These are phyloP conservation scores for Candidula unifasciata DNA, from an alignment of 2,888 invertebrate genomes.

Conservation along the genomic window DNA sequence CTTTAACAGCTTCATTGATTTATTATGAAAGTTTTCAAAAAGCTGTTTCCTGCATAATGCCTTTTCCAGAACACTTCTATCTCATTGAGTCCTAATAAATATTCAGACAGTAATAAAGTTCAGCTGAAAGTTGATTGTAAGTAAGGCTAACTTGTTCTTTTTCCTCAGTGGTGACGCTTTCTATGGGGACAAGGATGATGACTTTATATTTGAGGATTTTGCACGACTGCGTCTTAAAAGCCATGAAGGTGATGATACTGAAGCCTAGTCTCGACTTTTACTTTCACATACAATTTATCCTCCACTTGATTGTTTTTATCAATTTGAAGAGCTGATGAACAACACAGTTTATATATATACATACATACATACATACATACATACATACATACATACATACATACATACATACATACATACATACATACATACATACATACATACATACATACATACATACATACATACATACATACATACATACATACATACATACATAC, in stretches of 20 bases:
- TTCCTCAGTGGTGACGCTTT: slow-evolving; percentile 83
- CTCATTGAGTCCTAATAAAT: too few species aligned
- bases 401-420: neutral
- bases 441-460: neutral
- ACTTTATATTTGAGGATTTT: slow-evolving; percentile 99
- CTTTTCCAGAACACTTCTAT: too few species aligned
- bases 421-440: neutral
- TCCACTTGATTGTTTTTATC: neutral
- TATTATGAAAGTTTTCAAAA: too few species aligned
- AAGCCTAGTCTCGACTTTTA: slow-evolving; percentile 66
- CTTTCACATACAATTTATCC: neutral
- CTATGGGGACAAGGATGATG: slow-evolving; percentile 90
- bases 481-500: too few species aligned
- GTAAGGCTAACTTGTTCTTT: too few species aligned
- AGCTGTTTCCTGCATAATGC: too few species aligned
- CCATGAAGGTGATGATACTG: slow-evolving; percentile 79
- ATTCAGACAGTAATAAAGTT: too few species aligned
- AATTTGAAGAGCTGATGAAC: neutral
- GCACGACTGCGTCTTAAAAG: slow-evolving; percentile 97
- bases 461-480: neutral
- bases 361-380: neutral
- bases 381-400: neutral
- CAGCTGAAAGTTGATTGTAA: too few species aligned
- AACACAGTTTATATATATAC: neutral
- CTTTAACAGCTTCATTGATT: too few species aligned